Base-by-base conservation (phyloP, 2,797 vertebrate genomes). In the Orestias chungarensis region DNA sequence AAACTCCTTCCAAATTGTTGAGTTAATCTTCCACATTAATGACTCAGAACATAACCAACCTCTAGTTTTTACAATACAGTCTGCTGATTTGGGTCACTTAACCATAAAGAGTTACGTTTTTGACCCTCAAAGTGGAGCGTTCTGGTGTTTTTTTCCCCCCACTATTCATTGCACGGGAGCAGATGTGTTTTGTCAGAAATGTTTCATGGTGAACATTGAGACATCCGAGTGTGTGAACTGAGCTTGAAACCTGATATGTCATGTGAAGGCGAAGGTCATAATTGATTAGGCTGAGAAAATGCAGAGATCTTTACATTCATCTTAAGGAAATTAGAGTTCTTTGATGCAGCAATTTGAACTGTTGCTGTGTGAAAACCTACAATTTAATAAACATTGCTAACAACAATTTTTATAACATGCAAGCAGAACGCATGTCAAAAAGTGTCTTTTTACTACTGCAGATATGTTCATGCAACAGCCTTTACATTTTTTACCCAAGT, bases 161-260 rank as follows among this genome's bases (percentile, higher is more conserved):
- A 40, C 47, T 33, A 14, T 49, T 47, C 1, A 4, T n/a, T 25
- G 25, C 14, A 52, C 35, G 40, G n/a, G 12, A 52, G 7, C 66
- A 68, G 47, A 68, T 68, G 66, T 52, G 14, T 62, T 40, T 62
- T 23, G 15, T 62, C 35, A 62, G 23, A 12, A 66, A 62, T 29
- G 49, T 71, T 64, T 54, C n/a, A 35, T 52, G 61, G 18, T 54
- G 15, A 9, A 40, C 31, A 49, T 31, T 68, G 47, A 40, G 42
- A 38, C 20, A 38, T 61, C 57, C 14, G 33, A 40, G 35, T 23
- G 9, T 40, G 57, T 40, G 57, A 65, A 70, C 68, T 31, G 33
- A 78, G 64, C 61, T 43, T 38, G 80, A 70, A 82, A 83, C 57
- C 17, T 0, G 50, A 87, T 76, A 52, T 47, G 27, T 40, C 62